Conservation (phyloP, 2,888 invertebrate genomes). For the Heliconius ethilla region DNA sequence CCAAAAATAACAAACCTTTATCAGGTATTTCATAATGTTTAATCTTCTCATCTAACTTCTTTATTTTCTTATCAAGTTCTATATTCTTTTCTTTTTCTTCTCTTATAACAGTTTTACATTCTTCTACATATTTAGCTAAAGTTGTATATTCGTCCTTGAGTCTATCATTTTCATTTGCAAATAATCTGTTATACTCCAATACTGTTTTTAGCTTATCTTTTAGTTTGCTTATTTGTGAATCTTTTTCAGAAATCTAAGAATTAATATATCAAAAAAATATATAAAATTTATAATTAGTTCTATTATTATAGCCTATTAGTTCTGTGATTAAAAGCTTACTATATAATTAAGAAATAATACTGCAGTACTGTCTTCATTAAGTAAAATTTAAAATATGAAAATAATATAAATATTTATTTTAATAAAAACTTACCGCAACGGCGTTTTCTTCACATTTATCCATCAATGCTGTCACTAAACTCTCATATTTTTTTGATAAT, state of each 20-base stretch:
- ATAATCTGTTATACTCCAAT: conserved; percentile 83
- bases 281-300: background rate
- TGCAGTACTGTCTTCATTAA: no score
- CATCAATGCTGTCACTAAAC: conserved; percentile 76
- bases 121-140: conserved; percentile 76
- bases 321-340: no score
- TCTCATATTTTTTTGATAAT: conserved; percentile 77
- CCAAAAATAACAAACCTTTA: conserved; percentile 57
- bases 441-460: conserved; percentile 74
- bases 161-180: conserved; percentile 83
- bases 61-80: conserved; percentile 63
- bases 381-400: no score
- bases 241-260: conserved; percentile 82
- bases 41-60: conserved; percentile 64
- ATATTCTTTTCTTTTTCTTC: conserved; percentile 68
- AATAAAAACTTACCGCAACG: conserved; percentile 54
- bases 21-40: conserved; percentile 70
- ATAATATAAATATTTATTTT: background rate
- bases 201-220: conserved; percentile 83
- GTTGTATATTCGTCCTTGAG: conserved; percentile 78
- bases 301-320: no score
- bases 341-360: no score
- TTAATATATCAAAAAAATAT: background rate
- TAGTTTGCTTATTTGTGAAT: conserved; percentile 82
- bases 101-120: conserved; percentile 75